Percentiles rank a stretch among this genome's conserved stretches.
phyloP scores from a whole-genome alignment of 2,888 invertebrate species.

The Mesopsocus fuscifrons region DNA sequence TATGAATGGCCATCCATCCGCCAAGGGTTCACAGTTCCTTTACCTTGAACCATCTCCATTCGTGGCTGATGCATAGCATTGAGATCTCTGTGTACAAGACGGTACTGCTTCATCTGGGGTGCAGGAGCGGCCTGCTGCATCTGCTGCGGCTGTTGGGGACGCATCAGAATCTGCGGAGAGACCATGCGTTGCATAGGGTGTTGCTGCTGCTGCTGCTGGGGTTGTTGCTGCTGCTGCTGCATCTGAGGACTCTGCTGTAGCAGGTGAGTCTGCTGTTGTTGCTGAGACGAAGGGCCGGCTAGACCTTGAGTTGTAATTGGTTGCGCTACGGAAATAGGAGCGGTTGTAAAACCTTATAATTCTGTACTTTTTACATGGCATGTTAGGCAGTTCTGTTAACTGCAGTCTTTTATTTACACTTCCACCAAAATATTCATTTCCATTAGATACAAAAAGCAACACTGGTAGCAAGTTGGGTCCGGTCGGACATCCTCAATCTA shows the following conservation, averaged over 20 bases:
- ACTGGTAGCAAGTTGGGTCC: no score
- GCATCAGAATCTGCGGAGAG: background rate
- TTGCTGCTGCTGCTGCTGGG: constrained; percentile 11
- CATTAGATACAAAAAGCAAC: no score
- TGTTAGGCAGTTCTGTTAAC: no score
- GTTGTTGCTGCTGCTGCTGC: constrained; percentile 13
- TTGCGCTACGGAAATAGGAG: no score
- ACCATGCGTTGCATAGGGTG: background rate
- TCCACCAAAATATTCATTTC: no score
- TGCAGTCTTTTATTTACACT: no score
- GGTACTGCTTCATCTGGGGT: background rate
- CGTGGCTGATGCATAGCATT: constrained; percentile 16
- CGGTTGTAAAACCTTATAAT: no score
- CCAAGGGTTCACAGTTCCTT: no score
- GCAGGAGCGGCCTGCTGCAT: constrained; percentile 1
- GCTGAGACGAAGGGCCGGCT: constrained; percentile 16
- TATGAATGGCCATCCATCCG: no score
- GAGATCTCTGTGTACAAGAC: background rate
- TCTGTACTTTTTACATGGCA: no score
- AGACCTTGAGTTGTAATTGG: constrained; percentile 24
- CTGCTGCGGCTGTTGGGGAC: constrained; percentile 1
- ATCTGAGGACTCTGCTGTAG: no score
- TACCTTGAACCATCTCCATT: background rate
- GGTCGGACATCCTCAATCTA: no score
- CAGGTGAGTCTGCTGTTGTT: constrained; percentile 16